phyloP scores from a whole-genome alignment of 64 coral and sea anemone species.

The Stichodactyla mertensii region DNA sequence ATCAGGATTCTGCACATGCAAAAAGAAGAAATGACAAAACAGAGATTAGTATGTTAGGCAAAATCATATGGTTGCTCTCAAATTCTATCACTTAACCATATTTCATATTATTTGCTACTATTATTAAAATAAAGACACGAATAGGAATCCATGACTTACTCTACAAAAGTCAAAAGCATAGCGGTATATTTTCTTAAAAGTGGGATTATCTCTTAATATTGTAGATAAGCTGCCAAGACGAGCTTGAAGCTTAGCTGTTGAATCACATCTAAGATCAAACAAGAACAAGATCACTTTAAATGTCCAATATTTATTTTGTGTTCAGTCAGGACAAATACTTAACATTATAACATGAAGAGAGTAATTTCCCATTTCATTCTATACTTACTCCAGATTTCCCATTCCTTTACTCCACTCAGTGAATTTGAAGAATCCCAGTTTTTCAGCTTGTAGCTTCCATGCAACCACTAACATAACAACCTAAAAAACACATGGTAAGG shows the following conservation, averaged over 20 bases:
- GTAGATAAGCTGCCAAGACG: conserved; percentile 44
- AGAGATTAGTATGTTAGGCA: background rate
- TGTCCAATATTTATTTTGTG: no score
- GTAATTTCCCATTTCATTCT: background rate
- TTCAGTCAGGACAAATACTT: no score
- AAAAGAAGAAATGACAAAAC: background rate
- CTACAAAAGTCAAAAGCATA: conserved; percentile 90
- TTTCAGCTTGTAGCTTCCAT: conserved; percentile 80
- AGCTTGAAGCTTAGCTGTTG: conserved; percentile 72
- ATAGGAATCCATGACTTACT: conserved; percentile 31
- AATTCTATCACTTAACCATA: no score
- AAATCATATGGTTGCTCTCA: no score
- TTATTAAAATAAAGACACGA: no score
- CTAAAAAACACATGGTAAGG: conserved; percentile 32
- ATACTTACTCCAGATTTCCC: conserved; percentile 67
- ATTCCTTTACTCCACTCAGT: conserved; percentile 76
- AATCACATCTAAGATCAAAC: conserved; percentile 44
- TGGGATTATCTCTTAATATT: conserved; percentile 52
- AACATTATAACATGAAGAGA: no score
- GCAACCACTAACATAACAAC: conserved; percentile 76
- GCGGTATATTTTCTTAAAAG: conserved; percentile 76
- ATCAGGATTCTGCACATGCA: conserved; percentile 47
- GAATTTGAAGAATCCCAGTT: conserved; percentile 78
- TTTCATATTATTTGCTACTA: no score
- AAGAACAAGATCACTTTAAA: background rate